These are phyloP conservation scores for Macrotis lagotis DNA, from an alignment of 2,113 vertebrate genomes.

Conservation along the genomic window DNA sequence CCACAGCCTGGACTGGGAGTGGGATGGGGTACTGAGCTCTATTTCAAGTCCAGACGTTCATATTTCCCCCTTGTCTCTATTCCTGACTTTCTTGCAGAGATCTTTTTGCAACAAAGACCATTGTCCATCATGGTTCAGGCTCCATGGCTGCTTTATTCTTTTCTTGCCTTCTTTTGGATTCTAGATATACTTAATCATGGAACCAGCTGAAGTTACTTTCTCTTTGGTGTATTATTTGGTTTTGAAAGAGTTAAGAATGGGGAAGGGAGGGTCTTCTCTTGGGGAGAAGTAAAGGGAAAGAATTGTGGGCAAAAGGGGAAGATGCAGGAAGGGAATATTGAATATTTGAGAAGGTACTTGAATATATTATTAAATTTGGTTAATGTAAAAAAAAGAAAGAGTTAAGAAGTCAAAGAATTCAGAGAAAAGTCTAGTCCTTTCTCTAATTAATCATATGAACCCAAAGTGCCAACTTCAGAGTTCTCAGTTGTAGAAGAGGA, in stretches of 20 bases:
- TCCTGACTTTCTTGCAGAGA: not conserved
- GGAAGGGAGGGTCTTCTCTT: no score
- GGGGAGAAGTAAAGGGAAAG: no score
- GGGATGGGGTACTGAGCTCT: not conserved
- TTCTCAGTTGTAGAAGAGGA: not conserved
- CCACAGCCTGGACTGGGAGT: no score
- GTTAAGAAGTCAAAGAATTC: not conserved
- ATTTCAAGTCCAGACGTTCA: not conserved
- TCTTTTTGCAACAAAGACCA: not conserved
- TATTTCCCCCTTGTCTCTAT: not conserved
- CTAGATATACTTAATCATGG: not conserved
- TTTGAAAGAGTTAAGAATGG: not conserved
- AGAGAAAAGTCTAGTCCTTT: not conserved
- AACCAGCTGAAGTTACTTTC: not conserved
- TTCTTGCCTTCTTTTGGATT: not conserved
- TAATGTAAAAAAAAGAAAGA: no score
- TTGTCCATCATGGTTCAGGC: not conserved
- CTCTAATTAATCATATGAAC: not conserved
- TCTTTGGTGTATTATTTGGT: not conserved
- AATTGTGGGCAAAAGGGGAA: no score
- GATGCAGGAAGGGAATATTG: no score
- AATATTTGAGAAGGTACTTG: no score
- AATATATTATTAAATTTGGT: no score
- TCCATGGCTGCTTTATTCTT: not conserved
- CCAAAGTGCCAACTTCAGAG: not conserved